phyloP scores from a whole-genome alignment of 2,797 vertebrate genomes.

The Eutrigla gurnardus region DNA sequence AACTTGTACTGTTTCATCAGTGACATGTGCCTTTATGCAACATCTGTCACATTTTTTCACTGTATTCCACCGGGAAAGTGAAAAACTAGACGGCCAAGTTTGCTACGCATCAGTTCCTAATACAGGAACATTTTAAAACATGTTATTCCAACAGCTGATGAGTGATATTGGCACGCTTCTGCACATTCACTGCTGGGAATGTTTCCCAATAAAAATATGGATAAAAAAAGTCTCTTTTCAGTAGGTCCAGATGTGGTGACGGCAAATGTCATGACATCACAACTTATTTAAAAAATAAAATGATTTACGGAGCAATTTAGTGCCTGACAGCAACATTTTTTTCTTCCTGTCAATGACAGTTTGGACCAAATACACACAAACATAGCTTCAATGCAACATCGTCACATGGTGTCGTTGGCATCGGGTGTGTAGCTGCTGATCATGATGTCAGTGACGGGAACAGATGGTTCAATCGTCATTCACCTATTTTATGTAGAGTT shows the following conservation, averaged over 20 bases:
- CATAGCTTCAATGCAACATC: not conserved
- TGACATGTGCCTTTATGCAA: not conserved
- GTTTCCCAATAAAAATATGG: not conserved
- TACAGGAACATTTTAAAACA: not conserved
- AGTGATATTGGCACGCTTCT: not conserved
- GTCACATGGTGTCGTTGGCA: conserved; percentile 9
- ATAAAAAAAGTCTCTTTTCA: not conserved
- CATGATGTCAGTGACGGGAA: not conserved
- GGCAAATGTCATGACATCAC: not conserved
- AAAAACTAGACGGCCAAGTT: not conserved
- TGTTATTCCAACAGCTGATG: not conserved
- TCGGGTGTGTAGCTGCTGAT: conserved; percentile 35
- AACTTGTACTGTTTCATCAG: no score
- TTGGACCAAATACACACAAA: not conserved
- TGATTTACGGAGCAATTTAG: not conserved
- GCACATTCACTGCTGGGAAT: not conserved
- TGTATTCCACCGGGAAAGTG: not conserved
- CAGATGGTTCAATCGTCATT: conserved; percentile 42
- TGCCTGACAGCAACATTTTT: no score
- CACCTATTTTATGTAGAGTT: not conserved
- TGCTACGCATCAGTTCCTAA: not conserved
- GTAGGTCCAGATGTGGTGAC: not conserved
- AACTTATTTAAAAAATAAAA: not conserved
- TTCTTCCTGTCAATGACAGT: not conserved
- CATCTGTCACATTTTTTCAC: conserved; percentile 4